A percentile compares a stretch with the other conserved stretches of the same genome.
phyloP scores from a whole-genome alignment of 2,888 invertebrate genomes.

The Acronicta leporina region DNA sequence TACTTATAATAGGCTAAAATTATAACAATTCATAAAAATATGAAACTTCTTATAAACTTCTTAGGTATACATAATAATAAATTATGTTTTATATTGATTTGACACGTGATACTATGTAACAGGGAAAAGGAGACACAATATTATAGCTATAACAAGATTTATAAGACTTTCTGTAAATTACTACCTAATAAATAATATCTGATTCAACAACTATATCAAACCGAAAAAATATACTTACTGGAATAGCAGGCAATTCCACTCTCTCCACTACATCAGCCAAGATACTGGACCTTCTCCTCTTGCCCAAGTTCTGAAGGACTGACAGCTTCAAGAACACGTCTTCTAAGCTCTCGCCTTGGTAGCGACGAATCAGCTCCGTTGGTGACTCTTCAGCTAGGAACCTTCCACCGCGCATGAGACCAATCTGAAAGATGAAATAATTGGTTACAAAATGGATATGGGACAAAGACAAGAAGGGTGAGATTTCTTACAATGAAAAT shows the following conservation, averaged over 20 bases:
- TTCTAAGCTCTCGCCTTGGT: constrained; percentile 93
- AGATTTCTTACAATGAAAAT: too few relatives aligned
- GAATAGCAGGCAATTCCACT: constrained; percentile 90
- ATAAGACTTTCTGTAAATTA: neutral
- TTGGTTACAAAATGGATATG: too few relatives aligned
- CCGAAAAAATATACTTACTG: constrained; percentile 77
- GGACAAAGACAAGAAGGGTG: too few relatives aligned
- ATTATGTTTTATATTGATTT: too few relatives aligned
- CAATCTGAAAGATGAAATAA: constrained; percentile 89
- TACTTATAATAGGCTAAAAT: too few relatives aligned
- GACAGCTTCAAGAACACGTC: constrained; percentile 95
- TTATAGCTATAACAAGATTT: too few relatives aligned
- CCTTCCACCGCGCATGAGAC: constrained; percentile 94
- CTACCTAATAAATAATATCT: neutral
- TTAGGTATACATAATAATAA: too few relatives aligned
- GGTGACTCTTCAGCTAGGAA: constrained; percentile 96
- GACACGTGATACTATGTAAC: too few relatives aligned
- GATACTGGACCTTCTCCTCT: constrained; percentile 94
- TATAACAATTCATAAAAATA: too few relatives aligned
- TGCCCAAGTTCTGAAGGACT: constrained; percentile 94
- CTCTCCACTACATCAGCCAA: constrained; percentile 92
- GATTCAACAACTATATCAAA: neutral
- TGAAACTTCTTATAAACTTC: too few relatives aligned
- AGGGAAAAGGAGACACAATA: too few relatives aligned
- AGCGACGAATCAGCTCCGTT: constrained; percentile 91